phyloP scores from a whole-genome alignment of 2,113 vertebrate species.

The Mugil cephalus region DNA sequence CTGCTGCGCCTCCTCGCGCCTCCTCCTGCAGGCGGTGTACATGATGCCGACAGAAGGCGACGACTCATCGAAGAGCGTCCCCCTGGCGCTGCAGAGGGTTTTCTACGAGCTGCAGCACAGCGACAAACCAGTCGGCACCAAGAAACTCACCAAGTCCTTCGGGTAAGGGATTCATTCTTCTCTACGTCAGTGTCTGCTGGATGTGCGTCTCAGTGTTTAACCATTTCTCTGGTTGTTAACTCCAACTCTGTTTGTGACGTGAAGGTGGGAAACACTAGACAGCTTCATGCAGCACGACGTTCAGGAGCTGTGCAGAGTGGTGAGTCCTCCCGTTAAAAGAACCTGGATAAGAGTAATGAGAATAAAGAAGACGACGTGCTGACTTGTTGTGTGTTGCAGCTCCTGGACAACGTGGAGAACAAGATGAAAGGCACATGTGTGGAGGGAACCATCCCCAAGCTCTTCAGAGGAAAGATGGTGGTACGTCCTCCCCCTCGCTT shows the following conservation, averaged over 20 bases:
- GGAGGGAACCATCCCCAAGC: constrained; percentile 98
- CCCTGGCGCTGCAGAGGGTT: constrained; percentile 96
- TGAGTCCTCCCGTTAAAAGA: constrained; percentile 81
- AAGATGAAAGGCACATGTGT: constrained; percentile 99
- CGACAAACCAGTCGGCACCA: constrained; percentile 98
- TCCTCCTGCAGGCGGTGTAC: constrained; percentile 93
- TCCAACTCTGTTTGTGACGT: constrained; percentile 33
- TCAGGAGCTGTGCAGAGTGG: constrained; percentile 98
- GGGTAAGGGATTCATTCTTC: constrained; percentile 83
- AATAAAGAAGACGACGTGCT: background rate
- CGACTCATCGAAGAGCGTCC: constrained; percentile 98
- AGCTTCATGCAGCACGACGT: constrained; percentile 99
- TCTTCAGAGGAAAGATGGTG: constrained; percentile 99
- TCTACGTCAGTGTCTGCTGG: too few relatives aligned
- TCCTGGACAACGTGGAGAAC: constrained; percentile 99
- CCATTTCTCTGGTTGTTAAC: background rate
- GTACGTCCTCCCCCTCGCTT: constrained; percentile 76
- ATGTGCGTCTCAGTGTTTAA: background rate
- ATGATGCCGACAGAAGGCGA: constrained; percentile 99
- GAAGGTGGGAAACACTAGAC: constrained; percentile 98
- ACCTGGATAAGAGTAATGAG: background rate
- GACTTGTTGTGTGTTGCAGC: constrained; percentile 82
- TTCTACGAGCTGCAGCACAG: constrained; percentile 99
- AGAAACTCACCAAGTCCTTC: constrained; percentile 99
- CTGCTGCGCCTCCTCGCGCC: too few relatives aligned